phyloP scores from a whole-genome alignment of 2,797 vertebrate species.

The Benthosema pterotum region DNA sequence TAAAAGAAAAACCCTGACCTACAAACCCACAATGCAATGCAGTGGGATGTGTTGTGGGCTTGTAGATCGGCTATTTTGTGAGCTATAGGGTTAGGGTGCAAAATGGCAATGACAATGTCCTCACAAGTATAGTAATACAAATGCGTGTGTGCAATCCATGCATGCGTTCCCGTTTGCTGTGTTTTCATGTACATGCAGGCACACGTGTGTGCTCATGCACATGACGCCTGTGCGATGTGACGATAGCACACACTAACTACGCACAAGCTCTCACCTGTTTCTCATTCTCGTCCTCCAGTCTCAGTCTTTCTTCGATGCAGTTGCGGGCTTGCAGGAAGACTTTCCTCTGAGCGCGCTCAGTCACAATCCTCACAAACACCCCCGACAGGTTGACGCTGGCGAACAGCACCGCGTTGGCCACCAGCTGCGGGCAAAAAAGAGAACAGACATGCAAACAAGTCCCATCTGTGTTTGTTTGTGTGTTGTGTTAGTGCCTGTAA shows the following conservation, averaged over 20 bases:
- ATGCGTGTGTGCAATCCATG: not conserved
- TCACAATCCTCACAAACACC: constrained; percentile 91
- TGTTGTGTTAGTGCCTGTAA: constrained; percentile 7
- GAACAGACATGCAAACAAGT: constrained; percentile 52
- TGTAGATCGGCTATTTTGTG: not conserved
- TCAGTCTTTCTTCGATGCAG: constrained; percentile 93
- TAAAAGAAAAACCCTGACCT: no score
- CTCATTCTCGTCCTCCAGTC: constrained; percentile 96
- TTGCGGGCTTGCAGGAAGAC: constrained; percentile 93
- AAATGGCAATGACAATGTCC: no score
- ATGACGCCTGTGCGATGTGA: no score
- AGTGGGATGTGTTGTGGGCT: not conserved
- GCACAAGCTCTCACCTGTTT: constrained; percentile 88
- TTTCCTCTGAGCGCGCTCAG: constrained; percentile 93
- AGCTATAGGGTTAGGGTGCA: no score
- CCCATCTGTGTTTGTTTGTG: constrained; percentile 5
- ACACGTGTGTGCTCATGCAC: not conserved
- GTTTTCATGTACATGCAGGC: not conserved
- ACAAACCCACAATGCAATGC: no score
- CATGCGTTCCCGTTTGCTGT: not conserved
- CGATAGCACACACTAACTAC: no score
- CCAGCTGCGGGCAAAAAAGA: constrained; percentile 82
- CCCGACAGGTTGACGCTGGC: constrained; percentile 93
- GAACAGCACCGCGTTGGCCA: constrained; percentile 93
- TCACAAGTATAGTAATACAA: not conserved